Conservation (phyloP, 2,888 invertebrate species). For the Taenaris catops region DNA sequence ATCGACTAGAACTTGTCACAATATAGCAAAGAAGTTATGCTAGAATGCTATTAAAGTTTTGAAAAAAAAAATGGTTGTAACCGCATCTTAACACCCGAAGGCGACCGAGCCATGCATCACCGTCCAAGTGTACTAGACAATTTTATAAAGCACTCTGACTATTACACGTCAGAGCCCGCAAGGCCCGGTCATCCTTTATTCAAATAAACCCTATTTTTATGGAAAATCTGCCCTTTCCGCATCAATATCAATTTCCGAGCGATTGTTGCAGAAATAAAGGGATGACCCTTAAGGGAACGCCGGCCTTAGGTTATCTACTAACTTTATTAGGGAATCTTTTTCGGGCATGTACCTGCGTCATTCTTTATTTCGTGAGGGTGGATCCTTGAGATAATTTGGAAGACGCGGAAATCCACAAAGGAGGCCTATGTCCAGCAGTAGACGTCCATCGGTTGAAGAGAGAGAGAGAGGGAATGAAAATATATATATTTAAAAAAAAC, state of each 20-base stretch:
- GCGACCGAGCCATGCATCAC: constrained; percentile 14
- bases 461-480: too few relatives aligned
- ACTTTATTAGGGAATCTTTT: constrained; percentile 70
- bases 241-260: constrained; percentile 79
- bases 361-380: constrained; percentile 28
- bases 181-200: constrained; percentile 74
- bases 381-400: constrained; percentile 14
- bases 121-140: constrained; percentile 40
- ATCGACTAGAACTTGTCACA: too few relatives aligned
- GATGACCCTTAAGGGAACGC: constrained; percentile 74
- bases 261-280: constrained; percentile 79
- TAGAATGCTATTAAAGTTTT: too few relatives aligned
- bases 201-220: constrained; percentile 81
- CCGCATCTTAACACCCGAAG: constrained; percentile 1
- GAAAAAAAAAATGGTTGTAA: too few relatives aligned
- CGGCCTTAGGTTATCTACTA: constrained; percentile 57
- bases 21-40: too few relatives aligned
- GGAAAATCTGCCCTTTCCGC: constrained; percentile 77
- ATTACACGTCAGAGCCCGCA: constrained; percentile 56
- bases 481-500: too few relatives aligned
- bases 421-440: too few relatives aligned
- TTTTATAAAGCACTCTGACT: constrained; percentile 64
- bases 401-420: too few relatives aligned
- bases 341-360: constrained; percentile 34
- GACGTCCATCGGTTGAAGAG: too few relatives aligned